These are phyloP conservation scores for Plutella xylostella DNA, from an alignment of 2,888 invertebrate genomes.

Conservation along the genomic window DNA sequence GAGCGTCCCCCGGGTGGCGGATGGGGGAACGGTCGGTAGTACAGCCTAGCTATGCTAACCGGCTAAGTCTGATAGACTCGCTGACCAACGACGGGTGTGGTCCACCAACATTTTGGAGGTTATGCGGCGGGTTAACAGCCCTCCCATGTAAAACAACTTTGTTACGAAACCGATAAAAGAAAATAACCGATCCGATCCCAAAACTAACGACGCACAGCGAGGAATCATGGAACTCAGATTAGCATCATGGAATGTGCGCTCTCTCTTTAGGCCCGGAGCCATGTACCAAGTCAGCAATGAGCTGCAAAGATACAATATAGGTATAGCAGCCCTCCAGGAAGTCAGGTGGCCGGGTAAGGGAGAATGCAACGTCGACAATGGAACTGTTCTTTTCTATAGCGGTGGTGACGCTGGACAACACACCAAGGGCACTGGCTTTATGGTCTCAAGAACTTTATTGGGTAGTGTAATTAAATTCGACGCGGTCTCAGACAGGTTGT, in stretches of 20 bases:
- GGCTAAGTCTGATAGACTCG: no score
- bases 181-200: no score
- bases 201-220: not conserved
- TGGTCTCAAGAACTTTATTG: not conserved
- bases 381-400: conserved; percentile 2
- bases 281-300: not conserved
- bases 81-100: not conserved
- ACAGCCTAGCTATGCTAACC: no score
- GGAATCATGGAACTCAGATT: not conserved
- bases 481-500: conserved; percentile 11
- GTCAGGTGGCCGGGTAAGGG: not conserved
- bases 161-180: not conserved
- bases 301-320: not conserved
- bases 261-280: not conserved
- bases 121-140: no score
- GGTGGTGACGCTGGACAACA: conserved; percentile 1
- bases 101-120: not conserved
- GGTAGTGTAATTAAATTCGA: conserved; percentile 8
- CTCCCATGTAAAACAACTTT: not conserved
- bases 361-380: not conserved
- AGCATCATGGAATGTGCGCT: not conserved
- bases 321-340: no score
- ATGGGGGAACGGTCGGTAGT: no score
- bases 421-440: conserved; percentile 9
- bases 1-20: no score